Base-by-base conservation (phyloP, 2,797 vertebrate species). In the Phoeniculus purpureus region DNA sequence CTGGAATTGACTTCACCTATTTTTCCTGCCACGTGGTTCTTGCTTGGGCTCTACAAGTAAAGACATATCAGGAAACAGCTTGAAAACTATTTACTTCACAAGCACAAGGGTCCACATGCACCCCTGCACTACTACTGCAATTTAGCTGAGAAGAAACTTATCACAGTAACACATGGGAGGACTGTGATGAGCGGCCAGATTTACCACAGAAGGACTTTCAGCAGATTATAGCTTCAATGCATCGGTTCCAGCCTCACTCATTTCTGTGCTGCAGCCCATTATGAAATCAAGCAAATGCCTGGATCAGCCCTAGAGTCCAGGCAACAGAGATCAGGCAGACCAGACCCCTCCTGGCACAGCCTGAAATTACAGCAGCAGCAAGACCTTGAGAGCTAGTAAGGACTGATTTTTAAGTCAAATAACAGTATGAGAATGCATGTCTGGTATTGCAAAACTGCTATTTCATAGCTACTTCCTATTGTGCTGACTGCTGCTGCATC, bases 331-430 rank as follows among this genome's bases (percentile, higher is more conserved):
- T 15, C 0, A 45, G 40, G 29, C 17, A 50, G 56, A 45, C 58
- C 62, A 93, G 64, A 83, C 12, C 11, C 47, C 84, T 90, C 81
- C 72, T 47, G 75, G 84, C 71, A 89, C 7, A 79, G 37, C 45
- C 58, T 23, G 19, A 74, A 77, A 80, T 31, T 26, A 77, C 89
- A 91, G 76, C 61, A 64, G 3, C 15, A 23, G 32, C 23, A 34
- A 67, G 32, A 72, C 81, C 78, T 43, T 9, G n/a, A 68, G 37
- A 73, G 43, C 20, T 8, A 6, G 10, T 15, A 2, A 18, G 47
- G 32, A 54, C 3, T 26, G 34, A 47, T 48, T 71, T 87, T 75
- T 27, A 31, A 62, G n/a, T 15, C 58, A 71, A 67, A 4, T 10
- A 65, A 18, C 25, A 45, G 60, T 0, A 0, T 16, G 12, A 55